Percentiles rank a stretch among this genome's conserved stretches.
These are phyloP conservation scores for Amiota communis DNA, from an alignment of 2,888 invertebrate species.

Conservation along the genomic window DNA sequence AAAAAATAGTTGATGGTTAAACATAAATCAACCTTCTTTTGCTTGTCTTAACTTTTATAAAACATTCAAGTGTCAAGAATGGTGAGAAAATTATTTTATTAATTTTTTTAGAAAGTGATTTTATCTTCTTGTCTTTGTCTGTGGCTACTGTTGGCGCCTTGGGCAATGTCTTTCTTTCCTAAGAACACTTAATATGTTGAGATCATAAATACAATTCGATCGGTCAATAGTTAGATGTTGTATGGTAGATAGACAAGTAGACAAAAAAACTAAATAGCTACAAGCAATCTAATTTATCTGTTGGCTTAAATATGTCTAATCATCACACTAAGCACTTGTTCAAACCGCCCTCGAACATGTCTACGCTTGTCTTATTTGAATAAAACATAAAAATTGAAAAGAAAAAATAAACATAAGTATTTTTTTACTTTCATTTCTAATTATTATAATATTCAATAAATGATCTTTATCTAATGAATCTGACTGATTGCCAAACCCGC, in stretches of 20 bases:
- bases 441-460: slow-evolving; percentile 59
- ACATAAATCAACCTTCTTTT: background rate
- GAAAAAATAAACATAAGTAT: slow-evolving; percentile 17
- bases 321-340: slow-evolving; percentile 33
- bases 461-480: slow-evolving; percentile 52
- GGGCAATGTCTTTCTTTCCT: background rate
- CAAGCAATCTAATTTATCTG: slow-evolving; percentile 49
- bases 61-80: slow-evolving; percentile 37
- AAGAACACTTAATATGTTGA: slow-evolving; percentile 16
- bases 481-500: slow-evolving; percentile 32
- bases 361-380: slow-evolving; percentile 40
- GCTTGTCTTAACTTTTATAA: background rate
- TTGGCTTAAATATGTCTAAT: slow-evolving; percentile 46
- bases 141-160: slow-evolving; percentile 26
- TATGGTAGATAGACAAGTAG: no score
- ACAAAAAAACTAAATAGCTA: background rate
- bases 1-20: background rate
- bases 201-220: slow-evolving; percentile 20
- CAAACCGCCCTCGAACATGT: background rate
- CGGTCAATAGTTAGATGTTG: slow-evolving; percentile 30
- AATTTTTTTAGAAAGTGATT: slow-evolving; percentile 61
- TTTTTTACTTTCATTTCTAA: slow-evolving; percentile 66
- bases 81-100: slow-evolving; percentile 10
- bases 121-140: slow-evolving; percentile 36
- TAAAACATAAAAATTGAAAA: slow-evolving; percentile 25